Percentiles rank a stretch among this genome's conserved stretches.
Conservation (phyloP, 1,140 invertebrate species). For the Centruroides vittatus region DNA sequence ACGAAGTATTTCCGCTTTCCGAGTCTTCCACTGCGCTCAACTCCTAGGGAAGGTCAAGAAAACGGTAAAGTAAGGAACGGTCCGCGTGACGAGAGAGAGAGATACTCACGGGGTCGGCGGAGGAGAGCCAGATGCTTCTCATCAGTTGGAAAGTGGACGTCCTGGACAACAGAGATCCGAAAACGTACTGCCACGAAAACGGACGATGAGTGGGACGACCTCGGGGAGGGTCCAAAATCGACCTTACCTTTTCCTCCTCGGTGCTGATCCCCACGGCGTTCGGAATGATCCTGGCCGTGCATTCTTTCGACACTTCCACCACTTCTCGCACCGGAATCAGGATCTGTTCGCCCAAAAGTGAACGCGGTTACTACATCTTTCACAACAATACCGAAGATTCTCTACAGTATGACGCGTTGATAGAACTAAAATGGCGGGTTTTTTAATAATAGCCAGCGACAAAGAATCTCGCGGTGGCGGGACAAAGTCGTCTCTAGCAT, state of each 20-base stretch:
- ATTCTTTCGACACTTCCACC: slow-evolving; percentile 67
- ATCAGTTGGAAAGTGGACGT: slow-evolving; percentile 73
- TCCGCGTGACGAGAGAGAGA: too few species aligned
- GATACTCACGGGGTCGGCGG: slow-evolving; percentile 9
- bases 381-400: too few species aligned
- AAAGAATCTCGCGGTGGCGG: too few species aligned
- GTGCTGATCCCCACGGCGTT: slow-evolving; percentile 81
- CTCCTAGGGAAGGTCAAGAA: too few species aligned
- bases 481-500: too few species aligned
- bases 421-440: too few species aligned
- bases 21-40: too few species aligned
- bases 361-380: not conserved
- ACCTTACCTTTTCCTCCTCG: slow-evolving; percentile 46
- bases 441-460: too few species aligned
- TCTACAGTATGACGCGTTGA: too few species aligned
- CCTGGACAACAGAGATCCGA: slow-evolving; percentile 71
- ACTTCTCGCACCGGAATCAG: slow-evolving; percentile 71
- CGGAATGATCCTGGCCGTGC: slow-evolving; percentile 57
- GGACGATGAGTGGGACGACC: not conserved
- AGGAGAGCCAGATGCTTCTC: slow-evolving; percentile 52
- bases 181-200: slow-evolving; percentile 48
- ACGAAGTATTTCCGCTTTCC: too few species aligned
- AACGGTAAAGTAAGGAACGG: too few species aligned
- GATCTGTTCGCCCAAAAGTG: slow-evolving; percentile 34
- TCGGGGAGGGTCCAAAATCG: too few species aligned